Evolutionary conservation across 1,140 invertebrate genomes (phyloP).

Genomic region (Cherax destructor): DNA sequence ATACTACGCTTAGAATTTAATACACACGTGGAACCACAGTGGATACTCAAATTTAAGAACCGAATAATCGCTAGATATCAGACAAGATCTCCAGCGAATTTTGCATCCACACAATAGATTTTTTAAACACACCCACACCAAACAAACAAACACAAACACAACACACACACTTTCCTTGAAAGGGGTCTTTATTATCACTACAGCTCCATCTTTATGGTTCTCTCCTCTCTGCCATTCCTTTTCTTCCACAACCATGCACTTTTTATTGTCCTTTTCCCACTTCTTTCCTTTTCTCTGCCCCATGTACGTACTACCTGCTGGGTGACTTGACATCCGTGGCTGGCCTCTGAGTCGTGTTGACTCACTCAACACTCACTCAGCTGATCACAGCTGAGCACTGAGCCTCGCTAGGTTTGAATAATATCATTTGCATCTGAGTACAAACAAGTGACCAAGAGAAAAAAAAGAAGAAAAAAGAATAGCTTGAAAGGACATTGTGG

Average conservation of each 20-base stretch:
- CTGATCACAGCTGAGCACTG: conserved; percentile 29
- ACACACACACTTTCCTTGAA: too few relatives aligned
- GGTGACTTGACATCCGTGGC: not conserved
- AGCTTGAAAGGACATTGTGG: not conserved
- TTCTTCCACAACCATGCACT: not conserved
- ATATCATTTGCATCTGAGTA: conserved; percentile 54
- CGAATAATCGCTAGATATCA: too few relatives aligned
- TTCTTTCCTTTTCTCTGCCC: not conserved
- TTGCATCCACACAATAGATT: too few relatives aligned
- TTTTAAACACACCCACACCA: not conserved
- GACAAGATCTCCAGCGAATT: too few relatives aligned
- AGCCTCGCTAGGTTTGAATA: conserved; percentile 30
- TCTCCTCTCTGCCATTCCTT: not conserved
- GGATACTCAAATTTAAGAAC: too few relatives aligned
- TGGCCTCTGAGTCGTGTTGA: conserved; percentile 12
- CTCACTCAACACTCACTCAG: conserved; percentile 36
- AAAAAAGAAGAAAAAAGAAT: not conserved
- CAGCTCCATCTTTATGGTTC: not conserved
- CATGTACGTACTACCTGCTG: not conserved
- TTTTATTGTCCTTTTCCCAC: not conserved
- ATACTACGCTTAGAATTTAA: too few relatives aligned
- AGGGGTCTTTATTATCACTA: too few relatives aligned
- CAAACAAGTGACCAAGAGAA: conserved; percentile 25
- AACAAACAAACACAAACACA: not conserved
- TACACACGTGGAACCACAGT: too few relatives aligned